phyloP scores from a whole-genome alignment of 2,797 vertebrate genomes.

The Atherinosoma microstoma region DNA sequence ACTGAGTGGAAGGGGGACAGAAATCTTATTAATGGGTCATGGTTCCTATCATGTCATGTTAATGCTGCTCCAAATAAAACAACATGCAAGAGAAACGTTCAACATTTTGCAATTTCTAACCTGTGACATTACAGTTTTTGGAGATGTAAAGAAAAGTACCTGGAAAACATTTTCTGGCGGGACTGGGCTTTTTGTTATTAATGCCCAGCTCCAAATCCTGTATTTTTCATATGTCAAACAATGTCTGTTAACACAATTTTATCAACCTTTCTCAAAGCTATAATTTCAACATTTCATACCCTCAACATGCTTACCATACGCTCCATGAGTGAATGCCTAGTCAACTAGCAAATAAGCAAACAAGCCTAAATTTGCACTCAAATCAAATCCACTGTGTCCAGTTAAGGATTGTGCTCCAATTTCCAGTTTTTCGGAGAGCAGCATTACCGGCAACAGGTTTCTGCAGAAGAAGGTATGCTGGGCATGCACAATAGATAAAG shows the following conservation, averaged over 20 bases:
- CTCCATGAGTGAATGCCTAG: constrained; percentile 1
- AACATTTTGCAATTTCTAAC: background rate
- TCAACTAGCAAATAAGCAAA: constrained; percentile 22
- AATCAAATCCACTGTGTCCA: constrained; percentile 17
- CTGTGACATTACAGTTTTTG: background rate
- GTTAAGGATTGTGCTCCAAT: constrained; percentile 11
- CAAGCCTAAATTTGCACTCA: constrained; percentile 22
- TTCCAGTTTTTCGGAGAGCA: constrained; percentile 5
- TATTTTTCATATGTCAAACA: background rate
- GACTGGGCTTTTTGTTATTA: background rate
- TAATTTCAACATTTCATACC: constrained; percentile 17
- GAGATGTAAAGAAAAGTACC: background rate
- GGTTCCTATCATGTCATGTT: background rate
- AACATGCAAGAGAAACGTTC: background rate
- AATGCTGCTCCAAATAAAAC: too few species aligned
- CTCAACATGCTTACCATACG: constrained; percentile 4
- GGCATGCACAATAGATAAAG: constrained; percentile 6
- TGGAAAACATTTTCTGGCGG: background rate
- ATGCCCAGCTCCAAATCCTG: background rate
- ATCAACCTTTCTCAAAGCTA: background rate
- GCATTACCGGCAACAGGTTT: constrained; percentile 1
- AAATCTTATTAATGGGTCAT: background rate
- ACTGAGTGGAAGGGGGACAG: background rate
- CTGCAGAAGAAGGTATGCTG: constrained; percentile 1
- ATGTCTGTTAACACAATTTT: too few species aligned